phyloP scores from a whole-genome alignment of 2,797 vertebrate species.

The Sebastes glaucus region DNA sequence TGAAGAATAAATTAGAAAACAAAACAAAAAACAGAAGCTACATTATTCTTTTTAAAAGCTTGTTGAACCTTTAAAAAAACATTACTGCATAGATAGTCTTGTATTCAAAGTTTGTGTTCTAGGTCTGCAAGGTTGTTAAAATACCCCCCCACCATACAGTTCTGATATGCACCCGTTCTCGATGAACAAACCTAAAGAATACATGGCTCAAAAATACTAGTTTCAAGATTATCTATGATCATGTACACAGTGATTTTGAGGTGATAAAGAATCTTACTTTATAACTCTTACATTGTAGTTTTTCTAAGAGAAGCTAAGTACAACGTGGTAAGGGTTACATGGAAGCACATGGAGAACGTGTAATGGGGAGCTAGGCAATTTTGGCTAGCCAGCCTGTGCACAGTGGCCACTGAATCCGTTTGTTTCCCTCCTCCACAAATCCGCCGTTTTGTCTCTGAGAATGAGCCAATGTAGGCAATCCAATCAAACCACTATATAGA shows the following conservation, averaged over 20 bases:
- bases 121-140: conserved; percentile 28
- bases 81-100: conserved; percentile 79
- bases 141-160: background rate
- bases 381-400: background rate
- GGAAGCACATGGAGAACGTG: conserved; percentile 21
- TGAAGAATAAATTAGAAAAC: conserved; percentile 42
- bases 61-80: conserved; percentile 57
- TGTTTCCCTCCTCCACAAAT: background rate
- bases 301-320: conserved; percentile 20
- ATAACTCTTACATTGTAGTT: conserved; percentile 1
- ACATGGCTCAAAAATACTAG: conserved; percentile 31
- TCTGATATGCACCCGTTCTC: conserved; percentile 29
- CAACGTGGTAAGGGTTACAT: background rate
- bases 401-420: background rate
- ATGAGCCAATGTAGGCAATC: background rate
- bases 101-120: conserved; percentile 56
- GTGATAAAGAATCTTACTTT: conserved; percentile 4
- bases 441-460: background rate
- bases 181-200: conserved; percentile 14
- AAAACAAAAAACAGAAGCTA: conserved; percentile 33
- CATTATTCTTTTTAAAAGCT: conserved; percentile 69
- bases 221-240: conserved; percentile 35
- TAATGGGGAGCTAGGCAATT: background rate
- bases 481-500: background rate
- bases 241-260: conserved; percentile 42